Base-by-base conservation (phyloP, 2,113 vertebrate genomes). In the Pterocles orientalis region DNA sequence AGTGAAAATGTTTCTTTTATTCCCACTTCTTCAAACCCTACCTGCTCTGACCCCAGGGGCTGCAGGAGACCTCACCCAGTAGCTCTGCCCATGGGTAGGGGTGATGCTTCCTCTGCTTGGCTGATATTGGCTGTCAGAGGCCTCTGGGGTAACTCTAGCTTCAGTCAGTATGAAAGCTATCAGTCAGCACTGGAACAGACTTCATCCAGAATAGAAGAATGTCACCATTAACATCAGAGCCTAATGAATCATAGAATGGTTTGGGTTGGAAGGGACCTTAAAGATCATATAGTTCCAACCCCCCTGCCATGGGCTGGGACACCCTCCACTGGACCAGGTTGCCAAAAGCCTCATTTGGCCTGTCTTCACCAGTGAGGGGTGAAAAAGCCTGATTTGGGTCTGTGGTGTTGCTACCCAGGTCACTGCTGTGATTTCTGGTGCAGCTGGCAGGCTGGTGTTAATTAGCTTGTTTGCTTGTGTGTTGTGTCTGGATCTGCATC, bases 71-170 rank as follows among this genome's bases (percentile, higher is more conserved):
- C 7, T 80, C 50, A 28, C 19, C 39, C 20, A 3, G 21, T 10
- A 48, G 26, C 41, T 73, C 26, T 81, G 34, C 45, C 34, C 13
- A 7, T 0, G 5, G 19, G 29, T n/a, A 4, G 29, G 26, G 48
- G 13, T 21, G 60, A 58, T 77, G 64, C 20, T 75, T 60, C 61
- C 57, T 43, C 7, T 1, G 0, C 45, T 54, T 54, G 47, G 54
- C 58, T 16, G 2, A 14, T 39, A 28, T 15, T 14, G 4, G 0
- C 29, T 71, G n/a, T 6, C 0, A 0, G 23, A 75, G 33, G 28
- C 65, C 62, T 71, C 54, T 57, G 62, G 6, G 8, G 8, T 54
- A n/a, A 7, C 20, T 28, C 8, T 21, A 70, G 26, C 48, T 82
- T 77, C 23, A 1, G 4, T 28, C 7, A 2, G 6, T 39, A 20